Conservation (phyloP, 64 coral and sea anemone species). For the Montipora foliosa region DNA sequence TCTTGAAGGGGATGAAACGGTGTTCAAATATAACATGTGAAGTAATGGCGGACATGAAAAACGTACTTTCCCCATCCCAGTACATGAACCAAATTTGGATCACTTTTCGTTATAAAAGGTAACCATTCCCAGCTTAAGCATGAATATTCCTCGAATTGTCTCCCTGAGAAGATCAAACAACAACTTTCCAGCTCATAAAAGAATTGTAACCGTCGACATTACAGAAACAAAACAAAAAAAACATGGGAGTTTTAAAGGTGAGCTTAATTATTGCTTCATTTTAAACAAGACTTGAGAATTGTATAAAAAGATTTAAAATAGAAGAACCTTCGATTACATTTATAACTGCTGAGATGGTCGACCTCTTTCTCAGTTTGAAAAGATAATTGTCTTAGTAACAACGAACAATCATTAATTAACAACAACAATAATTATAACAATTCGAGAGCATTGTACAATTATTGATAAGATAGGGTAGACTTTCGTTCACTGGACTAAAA, state of each 20-base stretch:
- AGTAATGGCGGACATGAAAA: not conserved
- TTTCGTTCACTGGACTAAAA: too few relatives aligned
- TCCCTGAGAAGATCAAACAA: not conserved
- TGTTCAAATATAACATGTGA: not conserved
- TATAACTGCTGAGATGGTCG: too few relatives aligned
- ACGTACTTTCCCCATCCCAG: not conserved
- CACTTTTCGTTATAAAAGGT: not conserved
- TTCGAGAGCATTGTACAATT: too few relatives aligned
- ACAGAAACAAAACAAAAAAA: not conserved
- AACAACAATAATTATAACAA: too few relatives aligned
- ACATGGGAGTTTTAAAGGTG: not conserved
- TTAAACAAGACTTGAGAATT: too few relatives aligned
- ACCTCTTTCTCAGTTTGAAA: too few relatives aligned
- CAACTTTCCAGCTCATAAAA: not conserved
- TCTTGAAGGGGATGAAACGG: not conserved
- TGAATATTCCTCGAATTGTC: not conserved
- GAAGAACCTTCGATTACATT: too few relatives aligned
- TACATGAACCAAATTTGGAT: constrained; percentile 6
- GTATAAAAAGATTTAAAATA: too few relatives aligned
- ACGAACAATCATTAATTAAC: too few relatives aligned
- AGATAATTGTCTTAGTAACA: too few relatives aligned
- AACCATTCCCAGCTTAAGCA: not conserved
- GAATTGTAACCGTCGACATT: not conserved
- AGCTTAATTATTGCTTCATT: not conserved
- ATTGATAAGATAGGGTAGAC: too few relatives aligned